Base-by-base conservation (phyloP, 2,797 vertebrate species). In the Macrochelys suwanniensis region DNA sequence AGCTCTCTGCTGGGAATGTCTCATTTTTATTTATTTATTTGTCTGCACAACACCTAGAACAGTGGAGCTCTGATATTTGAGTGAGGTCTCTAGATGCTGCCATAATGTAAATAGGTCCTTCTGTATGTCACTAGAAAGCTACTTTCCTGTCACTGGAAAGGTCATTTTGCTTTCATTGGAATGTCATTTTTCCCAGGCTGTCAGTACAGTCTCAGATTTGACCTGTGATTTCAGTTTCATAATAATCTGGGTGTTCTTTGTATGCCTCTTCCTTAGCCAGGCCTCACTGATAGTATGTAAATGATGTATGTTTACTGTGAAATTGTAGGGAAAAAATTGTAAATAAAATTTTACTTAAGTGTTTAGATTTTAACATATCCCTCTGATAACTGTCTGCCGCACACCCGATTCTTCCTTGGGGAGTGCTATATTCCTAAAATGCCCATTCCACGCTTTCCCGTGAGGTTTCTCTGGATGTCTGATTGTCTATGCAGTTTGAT, bases 401-500 rank as follows among this genome's bases (percentile, higher is more conserved):
- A 47, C 17, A 19, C 21, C 31, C 83, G 1, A 61, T 15, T 51
- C 80, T 76, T 12, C 54, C 78, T 61, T 5, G 42, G 54, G 56
- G 71, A 50, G 33, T 61, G 15, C 57, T 7, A 2, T 9, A 82
- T 47, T 71, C 6, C 7, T 4, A 1, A 56, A 49, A 59, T 92
- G 94, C 85, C 81, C 54, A 61, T 91, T 15, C 0, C n/a, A 76
- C 59, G 76, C 68, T 78, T 53, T 31, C 95, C 90, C 82, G 0
- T 89, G 94, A 91, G 96, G 7, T 90, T 96, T 89, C 76, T 54
- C 90, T 89, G 90, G 93, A 79, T 86, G 71, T 81, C 91, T 51
- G 68, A 82, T 94, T 95, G 89, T 88, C 8, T 23, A 82, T 94
- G 87, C 2, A 2, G 95, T 98, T 97, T 97, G 97, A 97, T 98